These are phyloP conservation scores for Stictonetta naevosa DNA, from an alignment of 2,113 vertebrate genomes.

Conservation along the genomic window DNA sequence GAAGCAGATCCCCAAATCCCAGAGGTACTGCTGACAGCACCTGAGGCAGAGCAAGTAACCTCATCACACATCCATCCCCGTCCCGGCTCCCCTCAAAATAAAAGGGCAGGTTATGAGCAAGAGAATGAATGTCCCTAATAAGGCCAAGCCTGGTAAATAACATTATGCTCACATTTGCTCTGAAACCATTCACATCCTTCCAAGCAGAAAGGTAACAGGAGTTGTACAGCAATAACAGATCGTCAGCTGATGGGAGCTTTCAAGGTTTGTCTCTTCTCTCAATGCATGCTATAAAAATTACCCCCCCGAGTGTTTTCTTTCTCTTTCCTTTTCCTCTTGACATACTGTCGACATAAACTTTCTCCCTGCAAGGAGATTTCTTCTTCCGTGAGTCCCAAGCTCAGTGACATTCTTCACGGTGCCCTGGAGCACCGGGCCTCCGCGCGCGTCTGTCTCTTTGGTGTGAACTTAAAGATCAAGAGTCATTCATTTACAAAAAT, in stretches of 20 bases:
- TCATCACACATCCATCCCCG: not conserved
- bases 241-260: not conserved
- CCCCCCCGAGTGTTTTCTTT: conserved; percentile 15
- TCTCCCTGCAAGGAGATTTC: conserved; percentile 38
- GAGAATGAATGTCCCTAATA: not conserved
- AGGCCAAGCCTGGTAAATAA: not conserved
- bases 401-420: conserved; percentile 51
- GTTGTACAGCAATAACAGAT: not conserved
- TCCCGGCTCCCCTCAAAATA: not conserved
- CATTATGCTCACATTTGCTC: not conserved
- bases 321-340: conserved; percentile 51
- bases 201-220: not conserved
- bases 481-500: conserved; percentile 14
- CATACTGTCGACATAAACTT: conserved; percentile 33
- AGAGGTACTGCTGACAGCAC: not conserved
- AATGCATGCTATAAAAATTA: not conserved
- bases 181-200: not conserved
- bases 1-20: not conserved
- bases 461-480: conserved; percentile 45
- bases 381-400: conserved; percentile 1
- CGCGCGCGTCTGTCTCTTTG: not conserved
- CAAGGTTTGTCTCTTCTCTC: conserved; percentile 35
- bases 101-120: not conserved
- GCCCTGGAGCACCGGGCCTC: not conserved
- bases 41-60: not conserved